Conservation (phyloP, 1,140 invertebrate species). For the Drosophila pseudoobscura region DNA sequence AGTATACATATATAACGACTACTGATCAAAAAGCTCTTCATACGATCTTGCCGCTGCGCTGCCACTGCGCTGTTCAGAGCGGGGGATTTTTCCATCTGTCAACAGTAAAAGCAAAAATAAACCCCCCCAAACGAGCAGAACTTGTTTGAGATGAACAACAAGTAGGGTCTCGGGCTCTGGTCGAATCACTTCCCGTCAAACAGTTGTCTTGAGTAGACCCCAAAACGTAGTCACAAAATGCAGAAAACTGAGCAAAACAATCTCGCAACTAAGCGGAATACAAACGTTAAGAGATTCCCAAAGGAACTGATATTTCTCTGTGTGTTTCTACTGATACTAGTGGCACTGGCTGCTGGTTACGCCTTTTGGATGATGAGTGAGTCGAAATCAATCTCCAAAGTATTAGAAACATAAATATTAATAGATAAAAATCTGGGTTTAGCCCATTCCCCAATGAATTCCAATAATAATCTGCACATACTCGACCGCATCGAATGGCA, state of each 20-base stretch:
- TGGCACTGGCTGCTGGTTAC: conserved; percentile 45
- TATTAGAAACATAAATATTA: conserved; percentile 8
- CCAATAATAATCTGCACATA: conserved; percentile 47
- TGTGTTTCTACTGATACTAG: conserved; percentile 47
- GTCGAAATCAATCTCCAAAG: not conserved
- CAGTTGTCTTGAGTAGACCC: conserved; percentile 29
- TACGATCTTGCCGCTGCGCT: not conserved
- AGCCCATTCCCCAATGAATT: conserved; percentile 31
- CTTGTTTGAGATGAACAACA: conserved; percentile 30
- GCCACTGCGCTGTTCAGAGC: conserved; percentile 24
- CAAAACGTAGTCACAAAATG: conserved; percentile 6
- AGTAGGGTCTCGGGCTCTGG: conserved; percentile 16
- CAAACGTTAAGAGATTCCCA: conserved; percentile 16
- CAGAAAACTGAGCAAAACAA: conserved; percentile 7
- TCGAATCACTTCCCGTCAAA: conserved; percentile 47
- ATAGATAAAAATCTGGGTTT: not conserved
- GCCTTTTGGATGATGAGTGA: conserved; percentile 61
- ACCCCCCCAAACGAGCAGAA: not conserved
- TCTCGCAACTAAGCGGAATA: conserved; percentile 16
- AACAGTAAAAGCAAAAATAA: conserved; percentile 31
- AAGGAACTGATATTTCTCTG: conserved; percentile 44
- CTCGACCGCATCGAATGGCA: conserved; percentile 86
- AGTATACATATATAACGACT: not conserved
- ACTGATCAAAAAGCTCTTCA: conserved; percentile 27
- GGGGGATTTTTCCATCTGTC: conserved; percentile 37